Conservation (phyloP, 2,797 vertebrate genomes). For the Salmo trutta region DNA sequence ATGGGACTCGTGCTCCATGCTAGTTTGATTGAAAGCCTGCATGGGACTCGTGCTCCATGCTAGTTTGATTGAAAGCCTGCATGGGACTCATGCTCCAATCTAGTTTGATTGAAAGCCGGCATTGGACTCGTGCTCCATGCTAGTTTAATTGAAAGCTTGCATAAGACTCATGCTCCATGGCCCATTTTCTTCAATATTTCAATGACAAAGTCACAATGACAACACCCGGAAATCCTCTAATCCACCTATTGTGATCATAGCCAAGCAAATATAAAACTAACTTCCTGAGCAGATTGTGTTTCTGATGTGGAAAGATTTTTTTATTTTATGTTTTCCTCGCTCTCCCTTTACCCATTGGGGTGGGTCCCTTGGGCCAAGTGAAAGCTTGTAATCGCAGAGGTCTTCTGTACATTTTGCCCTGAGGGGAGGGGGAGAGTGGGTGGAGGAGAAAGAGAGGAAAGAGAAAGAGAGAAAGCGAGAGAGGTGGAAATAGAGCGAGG, state of each 20-base stretch:
- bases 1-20: neutral
- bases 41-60: neutral
- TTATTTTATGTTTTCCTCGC: slow-evolving; percentile 50
- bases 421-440: neutral
- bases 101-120: too few species aligned
- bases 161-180: neutral
- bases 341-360: slow-evolving; percentile 29
- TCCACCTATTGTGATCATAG: slow-evolving; percentile 42
- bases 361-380: slow-evolving; percentile 41
- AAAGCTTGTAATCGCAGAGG: slow-evolving; percentile 16
- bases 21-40: neutral
- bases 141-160: neutral
- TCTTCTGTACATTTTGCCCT: slow-evolving; percentile 13
- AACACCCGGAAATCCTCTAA: slow-evolving; percentile 36
- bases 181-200: slow-evolving; percentile 16
- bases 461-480: neutral
- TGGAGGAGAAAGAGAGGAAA: slow-evolving; percentile 5
- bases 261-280: slow-evolving; percentile 36
- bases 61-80: neutral
- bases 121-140: too few species aligned
- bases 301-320: slow-evolving; percentile 31
- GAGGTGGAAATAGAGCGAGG: neutral
- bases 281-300: slow-evolving; percentile 41
- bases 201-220: slow-evolving; percentile 42
- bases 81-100: too few species aligned